Percentiles rank a stretch among this genome's conserved stretches.
Evolutionary conservation across 2,113 vertebrate genomes (phyloP).

Genomic region (Caretta caretta): DNA sequence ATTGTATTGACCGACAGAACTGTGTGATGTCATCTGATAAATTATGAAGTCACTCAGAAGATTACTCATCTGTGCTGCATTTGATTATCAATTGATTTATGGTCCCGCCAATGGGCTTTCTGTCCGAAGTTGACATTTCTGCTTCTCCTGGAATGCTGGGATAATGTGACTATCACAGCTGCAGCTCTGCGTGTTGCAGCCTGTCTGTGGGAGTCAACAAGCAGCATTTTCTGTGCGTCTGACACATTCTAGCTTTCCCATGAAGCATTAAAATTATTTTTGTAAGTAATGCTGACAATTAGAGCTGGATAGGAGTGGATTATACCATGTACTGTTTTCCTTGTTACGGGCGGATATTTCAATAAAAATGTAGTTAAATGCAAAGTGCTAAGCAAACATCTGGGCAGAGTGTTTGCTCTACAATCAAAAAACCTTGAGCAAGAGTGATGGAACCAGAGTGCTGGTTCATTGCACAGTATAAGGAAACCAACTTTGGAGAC

Average conservation of each 20-base stretch:
- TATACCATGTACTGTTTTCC: neutral
- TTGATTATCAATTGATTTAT: neutral
- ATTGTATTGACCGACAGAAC: neutral
- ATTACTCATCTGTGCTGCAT: neutral
- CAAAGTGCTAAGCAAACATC: slow-evolving; percentile 34
- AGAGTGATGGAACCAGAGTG: neutral
- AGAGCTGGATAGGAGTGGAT: neutral
- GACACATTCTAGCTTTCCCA: neutral
- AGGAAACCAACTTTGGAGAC: slow-evolving; percentile 12
- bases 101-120: neutral
- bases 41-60: neutral
- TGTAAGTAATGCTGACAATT: neutral
- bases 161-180: neutral
- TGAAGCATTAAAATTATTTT: neutral
- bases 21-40: neutral
- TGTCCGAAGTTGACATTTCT: too few species aligned
- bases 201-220: accelerated
- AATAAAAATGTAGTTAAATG: neutral
- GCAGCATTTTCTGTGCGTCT: neutral
- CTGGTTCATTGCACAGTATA: slow-evolving; percentile 30
- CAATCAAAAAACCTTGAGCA: neutral
- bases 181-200: neutral
- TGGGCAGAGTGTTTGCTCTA: slow-evolving; percentile 18
- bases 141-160: neutral
- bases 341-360: neutral